A percentile compares a stretch with the other conserved stretches of the same genome.
phyloP scores from a whole-genome alignment of 2,888 invertebrate species.

The Brachyptera putata region DNA sequence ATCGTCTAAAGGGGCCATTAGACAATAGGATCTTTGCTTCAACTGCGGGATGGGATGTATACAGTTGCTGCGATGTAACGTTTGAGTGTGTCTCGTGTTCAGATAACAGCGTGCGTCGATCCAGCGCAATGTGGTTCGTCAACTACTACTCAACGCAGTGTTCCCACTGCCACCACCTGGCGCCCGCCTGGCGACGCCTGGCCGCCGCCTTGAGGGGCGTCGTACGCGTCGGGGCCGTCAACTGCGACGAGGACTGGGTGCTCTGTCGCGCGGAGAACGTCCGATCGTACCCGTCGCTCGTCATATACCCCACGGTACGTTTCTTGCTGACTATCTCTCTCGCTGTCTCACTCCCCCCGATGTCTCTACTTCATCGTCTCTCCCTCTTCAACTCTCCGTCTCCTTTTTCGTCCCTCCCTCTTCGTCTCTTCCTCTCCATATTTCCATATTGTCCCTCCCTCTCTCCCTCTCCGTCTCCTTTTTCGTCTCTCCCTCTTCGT shows the following conservation, averaged over 20 bases:
- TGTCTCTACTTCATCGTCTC: neutral
- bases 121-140: constrained; percentile 72
- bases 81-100: no score
- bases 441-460: no score
- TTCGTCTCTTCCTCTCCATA: no score
- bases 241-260: constrained; percentile 79
- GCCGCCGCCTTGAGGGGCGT: constrained; percentile 75
- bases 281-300: constrained; percentile 68
- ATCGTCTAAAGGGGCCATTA: no score
- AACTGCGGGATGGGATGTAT: no score
- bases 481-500: no score
- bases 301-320: constrained; percentile 59
- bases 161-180: constrained; percentile 77
- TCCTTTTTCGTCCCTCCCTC: no score
- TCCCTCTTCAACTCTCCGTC: neutral
- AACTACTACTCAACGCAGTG: constrained; percentile 87
- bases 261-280: constrained; percentile 73
- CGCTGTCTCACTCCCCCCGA: neutral
- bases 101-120: constrained; percentile 52
- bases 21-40: no score
- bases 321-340: neutral
- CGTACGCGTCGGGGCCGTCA: constrained; percentile 76
- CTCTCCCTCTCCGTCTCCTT: no score
- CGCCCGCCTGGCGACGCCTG: constrained; percentile 76
- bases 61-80: no score